Evolutionary conservation across 2,797 vertebrate genomes (phyloP).

Genomic region (Champsocephalus gunnari): DNA sequence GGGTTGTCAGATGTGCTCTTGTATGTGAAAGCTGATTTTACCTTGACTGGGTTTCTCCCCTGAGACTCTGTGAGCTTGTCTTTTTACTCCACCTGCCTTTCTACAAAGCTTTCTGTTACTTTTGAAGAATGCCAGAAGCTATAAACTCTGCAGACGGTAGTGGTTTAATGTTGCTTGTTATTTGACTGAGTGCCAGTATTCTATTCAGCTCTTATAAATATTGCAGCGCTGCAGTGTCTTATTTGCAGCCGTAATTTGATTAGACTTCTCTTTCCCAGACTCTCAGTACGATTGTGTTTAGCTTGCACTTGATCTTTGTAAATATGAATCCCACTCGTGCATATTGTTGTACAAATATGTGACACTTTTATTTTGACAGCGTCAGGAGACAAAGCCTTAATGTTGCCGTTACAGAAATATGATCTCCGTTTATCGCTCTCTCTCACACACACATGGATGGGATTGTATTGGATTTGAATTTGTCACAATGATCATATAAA

Average conservation of each 20-base stretch:
- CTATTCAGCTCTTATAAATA: slow-evolving; percentile 75
- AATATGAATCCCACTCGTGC: not conserved
- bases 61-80: not conserved
- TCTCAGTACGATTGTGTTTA: not conserved
- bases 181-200: slow-evolving; percentile 51
- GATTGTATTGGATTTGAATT: slow-evolving; percentile 39
- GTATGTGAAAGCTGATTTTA: slow-evolving; percentile 15
- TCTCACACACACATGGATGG: slow-evolving; percentile 13
- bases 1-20: slow-evolving; percentile 29
- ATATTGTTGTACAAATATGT: not conserved
- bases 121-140: not conserved
- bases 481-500: slow-evolving; percentile 30
- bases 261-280: not conserved
- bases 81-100: not conserved
- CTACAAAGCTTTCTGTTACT: not conserved
- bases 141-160: not conserved
- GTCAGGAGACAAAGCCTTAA: slow-evolving; percentile 9
- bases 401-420: slow-evolving; percentile 12
- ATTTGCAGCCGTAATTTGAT: slow-evolving; percentile 65
- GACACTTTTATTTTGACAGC: not conserved
- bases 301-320: not conserved
- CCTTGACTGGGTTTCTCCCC: slow-evolving; percentile 13
- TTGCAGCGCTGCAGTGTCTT: slow-evolving; percentile 63
- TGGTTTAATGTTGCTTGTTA: slow-evolving; percentile 9
- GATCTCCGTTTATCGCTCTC: slow-evolving; percentile 7